A percentile compares a stretch with the other conserved stretches of the same genome.
Evolutionary conservation across 2,888 invertebrate genomes (phyloP).

Genomic region (Notodonta dromedarius): DNA sequence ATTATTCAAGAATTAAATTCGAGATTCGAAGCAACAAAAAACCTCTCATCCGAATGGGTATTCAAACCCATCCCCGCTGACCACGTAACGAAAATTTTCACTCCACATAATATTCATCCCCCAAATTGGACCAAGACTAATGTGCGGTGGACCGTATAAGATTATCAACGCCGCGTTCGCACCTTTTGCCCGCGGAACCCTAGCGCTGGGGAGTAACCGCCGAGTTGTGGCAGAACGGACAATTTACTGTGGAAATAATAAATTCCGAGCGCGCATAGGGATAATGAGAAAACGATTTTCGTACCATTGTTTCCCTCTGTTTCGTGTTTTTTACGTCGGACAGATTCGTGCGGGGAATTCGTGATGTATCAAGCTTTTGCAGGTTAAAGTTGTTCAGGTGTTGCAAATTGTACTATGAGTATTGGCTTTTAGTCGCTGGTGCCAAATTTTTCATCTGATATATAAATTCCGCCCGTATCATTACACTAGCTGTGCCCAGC

Average conservation of each 20-base stretch:
- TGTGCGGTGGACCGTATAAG: slow-evolving; percentile 3
- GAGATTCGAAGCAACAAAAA: background rate
- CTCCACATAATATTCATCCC: background rate
- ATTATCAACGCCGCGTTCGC: background rate
- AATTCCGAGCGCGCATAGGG: slow-evolving; percentile 31
- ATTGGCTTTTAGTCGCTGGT: no score
- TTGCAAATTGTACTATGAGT: no score
- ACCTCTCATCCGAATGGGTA: background rate
- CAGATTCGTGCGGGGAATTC: slow-evolving; percentile 13
- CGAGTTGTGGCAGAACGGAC: slow-evolving; percentile 33
- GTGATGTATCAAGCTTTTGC: background rate
- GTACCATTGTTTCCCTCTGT: slow-evolving; percentile 27
- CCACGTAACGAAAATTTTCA: background rate
- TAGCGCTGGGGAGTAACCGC: slow-evolving; percentile 22
- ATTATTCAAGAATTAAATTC: no score
- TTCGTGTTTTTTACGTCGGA: slow-evolving; percentile 14
- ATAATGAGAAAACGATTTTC: slow-evolving; percentile 41
- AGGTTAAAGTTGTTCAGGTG: background rate
- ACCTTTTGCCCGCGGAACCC: slow-evolving; percentile 12
- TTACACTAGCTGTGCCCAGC: no score
- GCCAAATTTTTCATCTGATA: no score
- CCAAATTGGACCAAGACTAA: slow-evolving; percentile 6
- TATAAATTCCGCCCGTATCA: no score
- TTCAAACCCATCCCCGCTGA: background rate
- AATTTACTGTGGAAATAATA: slow-evolving; percentile 40